Base-by-base conservation (phyloP, 2,797 vertebrate genomes). In the Cottoperca gobio region DNA sequence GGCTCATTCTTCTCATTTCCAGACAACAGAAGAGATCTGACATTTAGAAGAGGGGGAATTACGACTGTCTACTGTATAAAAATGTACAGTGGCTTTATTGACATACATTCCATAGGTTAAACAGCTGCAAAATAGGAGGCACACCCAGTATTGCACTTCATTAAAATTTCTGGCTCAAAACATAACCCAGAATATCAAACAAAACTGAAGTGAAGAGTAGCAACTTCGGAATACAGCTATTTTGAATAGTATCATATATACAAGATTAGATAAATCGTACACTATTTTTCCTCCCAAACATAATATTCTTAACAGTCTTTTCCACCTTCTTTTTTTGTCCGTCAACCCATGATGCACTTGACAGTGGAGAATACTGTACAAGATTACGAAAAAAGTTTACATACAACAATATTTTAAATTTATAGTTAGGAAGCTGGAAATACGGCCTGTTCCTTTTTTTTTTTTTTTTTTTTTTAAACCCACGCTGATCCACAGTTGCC, bases 141-240 rank as follows among this genome's bases (percentile, higher is more conserved):
- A 99, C 97, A 97, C 98, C 97, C 96, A 98, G 96, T 99, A 99
- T 99, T 99, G 98, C 97, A 99, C 98, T 98, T 99, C 97, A 98
- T 97, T 97, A 97, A 99, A 99, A 99, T 95, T 97, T 99, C 98
- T 99, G 97, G 97, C 97, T 98, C 96, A 96, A 96, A 98, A 98
- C 96, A 96, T 96, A 98, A 98, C 95, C 97, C 97, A 97, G 96
- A 97, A 98, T 97, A 98, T 97, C 95, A 98, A 98, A 98, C 96
- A 95, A 97, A 98, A 97, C 93, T 96, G 97, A 97, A 96, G 96
- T 97, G 97, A 97, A 97, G 96, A 97, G 96, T 96, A 97, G 96
- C 97, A 96, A 97, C 96, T 97, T 95, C 88, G 89, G 91, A 94
- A 95, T 95, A 95, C 95, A 95, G 95, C 93, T 94, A 95, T 94